Percentiles rank a stretch among this genome's conserved stretches.
phyloP scores from a whole-genome alignment of 2,888 invertebrate species.

The Mayetiola destructor region DNA sequence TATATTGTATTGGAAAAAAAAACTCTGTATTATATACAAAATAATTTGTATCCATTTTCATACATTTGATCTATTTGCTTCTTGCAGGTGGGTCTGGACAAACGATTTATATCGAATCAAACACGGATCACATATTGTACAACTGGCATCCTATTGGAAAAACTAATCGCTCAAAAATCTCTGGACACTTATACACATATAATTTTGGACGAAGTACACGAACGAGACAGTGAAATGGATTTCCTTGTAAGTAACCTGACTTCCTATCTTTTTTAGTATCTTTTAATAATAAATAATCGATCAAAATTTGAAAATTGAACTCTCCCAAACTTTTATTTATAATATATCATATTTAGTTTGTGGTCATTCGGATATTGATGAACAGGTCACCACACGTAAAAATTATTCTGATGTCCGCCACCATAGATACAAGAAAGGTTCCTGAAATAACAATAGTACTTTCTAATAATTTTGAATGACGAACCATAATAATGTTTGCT shows the following conservation, averaged over 20 bases:
- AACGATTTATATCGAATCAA: conserved; percentile 22
- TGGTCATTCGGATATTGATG: conserved; percentile 42
- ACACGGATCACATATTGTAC: conserved; percentile 77
- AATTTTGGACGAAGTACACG: conserved; percentile 87
- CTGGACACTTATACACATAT: conserved; percentile 74
- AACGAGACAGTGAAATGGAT: conserved; percentile 83
- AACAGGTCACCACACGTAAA: conserved; percentile 42
- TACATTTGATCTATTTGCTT: not conserved
- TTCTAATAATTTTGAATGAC: not conserved
- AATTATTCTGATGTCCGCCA: conserved; percentile 87
- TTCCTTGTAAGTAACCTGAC: too few relatives aligned
- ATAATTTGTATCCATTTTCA: not conserved
- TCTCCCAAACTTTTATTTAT: too few relatives aligned
- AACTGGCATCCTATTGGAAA: conserved; percentile 75
- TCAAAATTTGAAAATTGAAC: too few relatives aligned
- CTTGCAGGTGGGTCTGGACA: conserved; percentile 28
- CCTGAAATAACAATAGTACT: not conserved
- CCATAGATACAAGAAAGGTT: conserved; percentile 52
- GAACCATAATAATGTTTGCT: not conserved
- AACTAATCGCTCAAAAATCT: conserved; percentile 49
- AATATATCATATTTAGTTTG: conserved; percentile 37
- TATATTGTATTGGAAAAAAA: not conserved
- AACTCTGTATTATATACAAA: not conserved
- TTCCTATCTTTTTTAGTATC: too few relatives aligned
- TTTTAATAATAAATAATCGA: too few relatives aligned